These are phyloP conservation scores for Pemphredon lugubris DNA, from an alignment of 2,888 invertebrate genomes.

Conservation along the genomic window DNA sequence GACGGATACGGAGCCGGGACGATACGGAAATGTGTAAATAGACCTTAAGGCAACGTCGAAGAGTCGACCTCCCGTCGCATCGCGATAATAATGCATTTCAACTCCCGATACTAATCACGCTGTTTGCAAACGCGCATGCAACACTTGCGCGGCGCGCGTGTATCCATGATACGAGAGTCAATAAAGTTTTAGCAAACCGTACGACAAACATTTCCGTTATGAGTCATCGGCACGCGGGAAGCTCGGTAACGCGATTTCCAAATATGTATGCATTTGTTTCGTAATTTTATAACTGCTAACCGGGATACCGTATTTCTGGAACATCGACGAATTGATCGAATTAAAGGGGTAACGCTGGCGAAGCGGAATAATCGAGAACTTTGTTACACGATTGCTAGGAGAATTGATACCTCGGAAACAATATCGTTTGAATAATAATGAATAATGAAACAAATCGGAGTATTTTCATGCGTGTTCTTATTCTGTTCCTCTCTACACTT, in stretches of 20 bases:
- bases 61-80: constrained; percentile 23
- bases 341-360: constrained; percentile 22
- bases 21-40: too few relatives aligned
- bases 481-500: too few relatives aligned
- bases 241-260: constrained; percentile 37
- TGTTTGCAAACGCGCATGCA: too few relatives aligned
- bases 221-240: background rate
- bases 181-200: too few relatives aligned
- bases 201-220: background rate
- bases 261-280: constrained; percentile 44
- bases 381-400: background rate
- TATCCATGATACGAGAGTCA: too few relatives aligned
- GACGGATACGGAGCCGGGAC: too few relatives aligned
- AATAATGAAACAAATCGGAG: too few relatives aligned
- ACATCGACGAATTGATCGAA: constrained; percentile 26
- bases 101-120: constrained; percentile 39
- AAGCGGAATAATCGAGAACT: constrained; percentile 29
- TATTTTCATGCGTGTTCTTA: too few relatives aligned
- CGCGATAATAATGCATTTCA: constrained; percentile 31
- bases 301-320: constrained; percentile 20
- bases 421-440: too few relatives aligned
- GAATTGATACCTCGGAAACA: constrained; percentile 2
- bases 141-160: too few relatives aligned
- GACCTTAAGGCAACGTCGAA: constrained; percentile 50
- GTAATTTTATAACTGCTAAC: constrained; percentile 20